phyloP scores from a whole-genome alignment of 2,888 invertebrate genomes.

The Strigamia transsilvanica region DNA sequence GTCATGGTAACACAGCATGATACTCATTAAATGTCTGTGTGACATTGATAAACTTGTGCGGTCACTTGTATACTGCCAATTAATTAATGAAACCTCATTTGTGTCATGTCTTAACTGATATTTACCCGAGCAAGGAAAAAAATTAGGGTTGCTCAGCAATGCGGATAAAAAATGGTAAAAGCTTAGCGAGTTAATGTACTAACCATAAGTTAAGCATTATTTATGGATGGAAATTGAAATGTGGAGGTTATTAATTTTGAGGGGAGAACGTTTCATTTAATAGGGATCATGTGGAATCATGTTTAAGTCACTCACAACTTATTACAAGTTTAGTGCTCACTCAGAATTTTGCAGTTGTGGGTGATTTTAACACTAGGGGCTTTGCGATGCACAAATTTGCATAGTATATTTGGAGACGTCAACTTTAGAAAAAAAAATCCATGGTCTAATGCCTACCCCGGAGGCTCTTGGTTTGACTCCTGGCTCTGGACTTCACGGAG shows the following conservation, averaged over 20 bases:
- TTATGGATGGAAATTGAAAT: slow-evolving; percentile 18
- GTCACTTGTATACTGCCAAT: slow-evolving; percentile 33
- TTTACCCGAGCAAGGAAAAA: not conserved
- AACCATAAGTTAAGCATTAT: not conserved
- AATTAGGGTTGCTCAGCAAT: not conserved
- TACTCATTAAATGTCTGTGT: slow-evolving; percentile 1
- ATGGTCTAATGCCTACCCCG: too few species aligned
- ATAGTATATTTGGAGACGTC: too few species aligned
- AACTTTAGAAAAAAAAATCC: not conserved
- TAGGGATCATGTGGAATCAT: not conserved
- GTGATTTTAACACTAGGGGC: too few species aligned
- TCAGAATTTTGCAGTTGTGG: too few species aligned
- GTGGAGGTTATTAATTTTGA: slow-evolving; percentile 10
- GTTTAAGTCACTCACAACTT: not conserved
- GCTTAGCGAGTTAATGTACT: not conserved
- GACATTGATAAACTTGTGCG: slow-evolving; percentile 42
- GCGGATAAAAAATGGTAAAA: not conserved
- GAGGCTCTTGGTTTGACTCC: too few species aligned
- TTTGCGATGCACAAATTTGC: too few species aligned
- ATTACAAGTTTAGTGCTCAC: too few species aligned
- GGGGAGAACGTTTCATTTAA: not conserved
- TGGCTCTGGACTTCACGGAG: too few species aligned
- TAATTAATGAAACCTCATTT: slow-evolving; percentile 48
- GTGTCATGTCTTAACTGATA: slow-evolving; percentile 35
- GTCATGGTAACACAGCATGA: slow-evolving; percentile 25